These are phyloP conservation scores for Umimayanthus kanabou DNA, from an alignment of 92 coral and sea anemone species.

Conservation along the genomic window DNA sequence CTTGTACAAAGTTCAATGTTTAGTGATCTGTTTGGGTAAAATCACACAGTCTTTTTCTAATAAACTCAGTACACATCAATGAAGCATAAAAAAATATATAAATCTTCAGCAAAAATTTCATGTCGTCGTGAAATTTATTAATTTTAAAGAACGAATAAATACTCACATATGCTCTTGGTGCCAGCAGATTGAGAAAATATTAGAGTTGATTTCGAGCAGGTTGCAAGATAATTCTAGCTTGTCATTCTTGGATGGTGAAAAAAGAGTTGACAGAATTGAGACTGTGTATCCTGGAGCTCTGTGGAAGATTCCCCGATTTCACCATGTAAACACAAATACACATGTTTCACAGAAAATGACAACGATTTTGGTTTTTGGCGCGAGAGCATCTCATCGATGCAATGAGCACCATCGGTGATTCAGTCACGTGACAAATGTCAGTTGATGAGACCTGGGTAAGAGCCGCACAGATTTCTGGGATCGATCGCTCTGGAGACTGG, in stretches of 20 bases:
- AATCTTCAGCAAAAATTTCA: not conserved
- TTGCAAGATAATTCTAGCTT: not conserved
- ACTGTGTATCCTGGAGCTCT: not conserved
- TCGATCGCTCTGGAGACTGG: conserved; percentile 15
- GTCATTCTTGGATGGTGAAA: not conserved
- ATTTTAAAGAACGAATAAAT: not conserved
- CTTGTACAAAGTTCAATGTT: not conserved
- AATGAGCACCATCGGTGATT: conserved; percentile 8
- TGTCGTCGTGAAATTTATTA: not conserved
- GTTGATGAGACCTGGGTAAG: conserved; percentile 32
- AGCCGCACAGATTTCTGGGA: conserved; percentile 33
- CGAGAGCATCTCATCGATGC: conserved; percentile 52
- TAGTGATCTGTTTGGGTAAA: not conserved
- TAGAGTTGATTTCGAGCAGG: not conserved
- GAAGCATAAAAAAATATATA: not conserved
- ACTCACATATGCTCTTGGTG: conserved; percentile 35
- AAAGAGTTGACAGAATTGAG: not conserved
- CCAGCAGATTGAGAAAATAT: conserved; percentile 17
- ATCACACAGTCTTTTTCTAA: not conserved
- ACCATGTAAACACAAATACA: conserved; percentile 63
- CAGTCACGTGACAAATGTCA: conserved; percentile 32
- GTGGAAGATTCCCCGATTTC: conserved; percentile 31
- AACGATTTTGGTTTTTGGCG: conserved; percentile 45
- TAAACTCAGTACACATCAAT: not conserved
- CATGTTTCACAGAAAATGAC: conserved; percentile 44